These are phyloP conservation scores for Pseudomyrmex dendroicus DNA, from an alignment of 1,140 invertebrate species.

Conservation along the genomic window DNA sequence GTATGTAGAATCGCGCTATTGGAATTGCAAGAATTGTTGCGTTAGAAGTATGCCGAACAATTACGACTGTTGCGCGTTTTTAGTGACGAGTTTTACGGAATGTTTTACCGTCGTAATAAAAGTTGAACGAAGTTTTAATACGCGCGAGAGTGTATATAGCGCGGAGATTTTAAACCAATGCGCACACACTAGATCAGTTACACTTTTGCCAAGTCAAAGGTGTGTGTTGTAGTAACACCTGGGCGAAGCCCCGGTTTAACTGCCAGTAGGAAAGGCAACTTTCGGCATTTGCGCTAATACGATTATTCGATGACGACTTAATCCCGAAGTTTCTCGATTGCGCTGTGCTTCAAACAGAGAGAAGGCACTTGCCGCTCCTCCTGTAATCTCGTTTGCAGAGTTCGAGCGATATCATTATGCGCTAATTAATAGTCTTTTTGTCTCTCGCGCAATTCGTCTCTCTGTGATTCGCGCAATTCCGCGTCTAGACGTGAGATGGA, in stretches of 20 bases:
- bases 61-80: not conserved
- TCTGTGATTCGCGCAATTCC: too few species aligned
- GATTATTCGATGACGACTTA: slow-evolving; percentile 35
- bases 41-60: too few species aligned
- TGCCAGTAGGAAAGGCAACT: slow-evolving; percentile 28
- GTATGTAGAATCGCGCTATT: too few species aligned
- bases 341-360: not conserved
- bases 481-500: not conserved
- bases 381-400: slow-evolving; percentile 6
- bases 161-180: not conserved
- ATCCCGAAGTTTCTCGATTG: slow-evolving; percentile 34
- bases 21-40: too few species aligned
- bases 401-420: slow-evolving; percentile 34
- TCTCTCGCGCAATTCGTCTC: not conserved
- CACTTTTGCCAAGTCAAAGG: slow-evolving; percentile 25
- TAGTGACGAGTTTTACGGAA: not conserved
- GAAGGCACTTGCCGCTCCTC: not conserved
- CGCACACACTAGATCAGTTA: too few species aligned
- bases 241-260: slow-evolving; percentile 1
- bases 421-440: slow-evolving; percentile 26
- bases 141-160: not conserved
- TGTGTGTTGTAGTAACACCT: not conserved
- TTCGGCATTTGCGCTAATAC: slow-evolving; percentile 38
- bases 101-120: not conserved
- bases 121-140: slow-evolving; percentile 11